Percentiles rank a stretch among this genome's conserved stretches.
phyloP scores from a whole-genome alignment of 2,113 vertebrate species.

The Anolis carolinensis region DNA sequence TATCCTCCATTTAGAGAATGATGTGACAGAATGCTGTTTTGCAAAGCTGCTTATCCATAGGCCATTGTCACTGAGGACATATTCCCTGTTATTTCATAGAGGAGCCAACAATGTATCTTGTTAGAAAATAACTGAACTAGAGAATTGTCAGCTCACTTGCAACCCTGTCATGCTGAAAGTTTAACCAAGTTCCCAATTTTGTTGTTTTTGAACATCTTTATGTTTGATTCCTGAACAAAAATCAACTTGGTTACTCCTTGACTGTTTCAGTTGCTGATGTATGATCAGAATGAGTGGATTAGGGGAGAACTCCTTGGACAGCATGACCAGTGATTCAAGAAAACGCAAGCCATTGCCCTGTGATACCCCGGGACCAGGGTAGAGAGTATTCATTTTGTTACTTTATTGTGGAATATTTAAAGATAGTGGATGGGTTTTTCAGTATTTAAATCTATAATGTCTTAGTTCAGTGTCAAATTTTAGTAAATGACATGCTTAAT shows the following conservation, averaged over 20 bases:
- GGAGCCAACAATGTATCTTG: neutral
- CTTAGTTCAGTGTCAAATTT: neutral
- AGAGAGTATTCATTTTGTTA: constrained; percentile 33
- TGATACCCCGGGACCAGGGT: constrained; percentile 90
- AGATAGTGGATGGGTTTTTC: neutral
- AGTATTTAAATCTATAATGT: constrained; percentile 4
- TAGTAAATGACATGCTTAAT: neutral
- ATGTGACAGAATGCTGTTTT: neutral
- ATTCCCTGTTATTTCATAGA: neutral
- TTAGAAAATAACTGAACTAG: neutral
- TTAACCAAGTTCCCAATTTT: neutral
- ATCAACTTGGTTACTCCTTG: constrained; percentile 12
- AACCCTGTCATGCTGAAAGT: neutral
- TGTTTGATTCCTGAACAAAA: neutral
- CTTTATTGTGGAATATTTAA: neutral
- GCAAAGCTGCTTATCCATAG: neutral
- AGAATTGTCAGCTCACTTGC: neutral
- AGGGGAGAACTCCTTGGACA: constrained; percentile 91
- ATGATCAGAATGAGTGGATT: constrained; percentile 91
- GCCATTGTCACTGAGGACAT: neutral
- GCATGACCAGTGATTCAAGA: constrained; percentile 85
- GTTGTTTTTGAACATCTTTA: neutral
- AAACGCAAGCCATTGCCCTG: constrained; percentile 93
- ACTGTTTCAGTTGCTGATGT: constrained; percentile 86
- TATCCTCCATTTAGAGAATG: neutral